phyloP scores from a whole-genome alignment of 2,113 vertebrate species.

The Polypterus senegalus region DNA sequence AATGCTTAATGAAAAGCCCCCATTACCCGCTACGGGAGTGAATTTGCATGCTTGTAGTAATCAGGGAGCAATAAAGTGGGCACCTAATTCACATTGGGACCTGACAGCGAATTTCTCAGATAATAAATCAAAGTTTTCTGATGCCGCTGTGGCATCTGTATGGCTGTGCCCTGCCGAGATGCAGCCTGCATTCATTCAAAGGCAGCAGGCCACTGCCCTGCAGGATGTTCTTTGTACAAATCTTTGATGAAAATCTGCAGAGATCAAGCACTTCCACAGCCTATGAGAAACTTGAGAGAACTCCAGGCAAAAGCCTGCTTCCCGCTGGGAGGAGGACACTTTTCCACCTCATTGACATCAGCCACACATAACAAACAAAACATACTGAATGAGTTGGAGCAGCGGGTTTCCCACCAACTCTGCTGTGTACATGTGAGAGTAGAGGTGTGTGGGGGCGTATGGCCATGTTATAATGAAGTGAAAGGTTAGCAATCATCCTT shows the following conservation, averaged over 20 bases:
- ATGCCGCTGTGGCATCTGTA: constrained; percentile 26
- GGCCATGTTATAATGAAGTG: no score
- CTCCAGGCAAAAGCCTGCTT: constrained; percentile 22
- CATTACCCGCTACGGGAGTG: constrained; percentile 26
- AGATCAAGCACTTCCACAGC: constrained; percentile 22
- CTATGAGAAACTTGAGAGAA: constrained; percentile 22
- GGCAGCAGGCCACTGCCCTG: constrained; percentile 23
- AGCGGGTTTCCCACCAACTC: constrained; percentile 27
- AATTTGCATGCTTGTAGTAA: constrained; percentile 38
- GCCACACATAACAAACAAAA: constrained; percentile 22
- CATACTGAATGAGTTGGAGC: constrained; percentile 9
- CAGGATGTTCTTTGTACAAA: constrained; percentile 31
- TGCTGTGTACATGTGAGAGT: no score
- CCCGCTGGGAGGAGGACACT: constrained; percentile 27
- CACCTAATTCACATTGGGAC: constrained; percentile 33
- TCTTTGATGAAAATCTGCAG: constrained; percentile 14
- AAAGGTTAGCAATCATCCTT: no score
- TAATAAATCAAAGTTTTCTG: constrained; percentile 39
- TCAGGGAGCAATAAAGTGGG: constrained; percentile 39
- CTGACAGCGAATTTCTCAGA: constrained; percentile 40
- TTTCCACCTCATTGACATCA: constrained; percentile 36
- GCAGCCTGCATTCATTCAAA: constrained; percentile 26
- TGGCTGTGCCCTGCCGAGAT: constrained; percentile 23
- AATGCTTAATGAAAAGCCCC: neutral
- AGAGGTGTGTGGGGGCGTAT: no score